Conservation (phyloP, 1,140 invertebrate genomes). For the Panonychus citri region DNA sequence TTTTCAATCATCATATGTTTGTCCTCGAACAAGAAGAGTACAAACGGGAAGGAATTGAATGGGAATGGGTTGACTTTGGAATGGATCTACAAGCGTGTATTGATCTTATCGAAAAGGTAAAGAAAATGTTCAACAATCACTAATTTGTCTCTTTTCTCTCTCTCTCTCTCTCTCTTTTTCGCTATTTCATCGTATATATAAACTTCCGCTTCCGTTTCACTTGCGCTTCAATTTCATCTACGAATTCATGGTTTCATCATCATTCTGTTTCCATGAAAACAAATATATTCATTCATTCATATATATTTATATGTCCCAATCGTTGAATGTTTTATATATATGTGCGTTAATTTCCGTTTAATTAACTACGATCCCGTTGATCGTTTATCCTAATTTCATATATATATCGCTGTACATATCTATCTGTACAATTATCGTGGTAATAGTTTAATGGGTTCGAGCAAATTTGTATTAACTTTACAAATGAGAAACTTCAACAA, state of each 20-base stretch:
- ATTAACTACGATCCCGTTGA: no score
- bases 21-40: slow-evolving; percentile 99
- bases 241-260: no score
- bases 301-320: no score
- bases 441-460: slow-evolving; percentile 5
- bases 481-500: slow-evolving; percentile 40
- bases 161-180: not conserved
- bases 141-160: slow-evolving; percentile 1
- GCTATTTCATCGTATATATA: not conserved
- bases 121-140: not conserved
- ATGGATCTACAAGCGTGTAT: slow-evolving; percentile 96
- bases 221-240: not conserved
- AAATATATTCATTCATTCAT: no score
- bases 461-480: slow-evolving; percentile 35
- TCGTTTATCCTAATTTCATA: no score
- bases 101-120: slow-evolving; percentile 96
- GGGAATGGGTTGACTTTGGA: slow-evolving; percentile 98
- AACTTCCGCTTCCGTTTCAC: not conserved
- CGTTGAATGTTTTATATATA: no score
- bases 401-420: no score
- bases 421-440: no score
- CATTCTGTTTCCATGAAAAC: no score
- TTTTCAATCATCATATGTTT: slow-evolving; percentile 99
- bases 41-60: slow-evolving; percentile 89
- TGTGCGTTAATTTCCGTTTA: no score